Conservation (phyloP, 1,140 invertebrate genomes). For the Drosophila tropicalis region DNA sequence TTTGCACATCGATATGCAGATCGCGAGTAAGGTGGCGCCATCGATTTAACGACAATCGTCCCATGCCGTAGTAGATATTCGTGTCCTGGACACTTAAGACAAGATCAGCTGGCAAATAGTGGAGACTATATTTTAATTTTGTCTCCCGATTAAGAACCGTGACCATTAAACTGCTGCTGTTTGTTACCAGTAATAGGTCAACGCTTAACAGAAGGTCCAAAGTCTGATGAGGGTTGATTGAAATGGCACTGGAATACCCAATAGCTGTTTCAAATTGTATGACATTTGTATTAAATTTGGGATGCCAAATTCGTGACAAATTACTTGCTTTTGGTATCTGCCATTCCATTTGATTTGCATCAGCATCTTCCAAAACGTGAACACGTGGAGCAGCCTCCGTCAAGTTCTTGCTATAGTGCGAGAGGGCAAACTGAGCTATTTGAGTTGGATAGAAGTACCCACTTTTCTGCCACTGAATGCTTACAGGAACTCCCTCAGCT, state of each 20-base stretch:
- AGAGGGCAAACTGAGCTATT: constrained; percentile 98
- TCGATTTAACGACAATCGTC: constrained; percentile 85
- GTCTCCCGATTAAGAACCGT: constrained; percentile 90
- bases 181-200: constrained; percentile 89
- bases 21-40: constrained; percentile 95
- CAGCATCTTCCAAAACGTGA: constrained; percentile 89
- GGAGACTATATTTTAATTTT: constrained; percentile 90
- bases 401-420: constrained; percentile 98
- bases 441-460: constrained; percentile 99
- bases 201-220: constrained; percentile 91
- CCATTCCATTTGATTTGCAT: constrained; percentile 88
- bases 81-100: constrained; percentile 89
- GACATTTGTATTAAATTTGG: constrained; percentile 85
- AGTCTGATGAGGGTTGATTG: constrained; percentile 88
- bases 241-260: constrained; percentile 88
- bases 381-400: constrained; percentile 90
- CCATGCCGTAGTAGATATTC: constrained; percentile 95
- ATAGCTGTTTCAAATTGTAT: constrained; percentile 90
- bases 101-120: constrained; percentile 91
- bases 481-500: constrained; percentile 95
- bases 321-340: constrained; percentile 87
- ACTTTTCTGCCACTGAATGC: constrained; percentile 96
- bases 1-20: constrained; percentile 95
- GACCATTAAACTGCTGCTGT: constrained; percentile 92
- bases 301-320: constrained; percentile 86